Evolutionary conservation across 2,797 vertebrate genomes (phyloP).

Genomic region (Halcyon smyrnensis): DNA sequence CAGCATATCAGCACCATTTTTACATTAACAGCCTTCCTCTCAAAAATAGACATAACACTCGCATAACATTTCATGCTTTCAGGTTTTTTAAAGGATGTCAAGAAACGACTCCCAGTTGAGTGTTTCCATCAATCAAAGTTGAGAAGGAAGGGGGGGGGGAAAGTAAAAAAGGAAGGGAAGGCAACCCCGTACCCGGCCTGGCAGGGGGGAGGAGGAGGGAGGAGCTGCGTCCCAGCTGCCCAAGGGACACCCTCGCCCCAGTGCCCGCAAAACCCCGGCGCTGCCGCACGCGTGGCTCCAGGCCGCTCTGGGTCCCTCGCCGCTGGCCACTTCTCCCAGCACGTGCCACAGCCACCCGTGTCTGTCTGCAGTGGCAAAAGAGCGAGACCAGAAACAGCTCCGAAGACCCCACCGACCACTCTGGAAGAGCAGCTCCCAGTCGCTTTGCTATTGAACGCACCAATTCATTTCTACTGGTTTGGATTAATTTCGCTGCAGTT

Average conservation of each 20-base stretch:
- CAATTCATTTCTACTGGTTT: not conserved
- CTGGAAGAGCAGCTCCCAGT: not conserved
- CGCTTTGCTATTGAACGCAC: not conserved
- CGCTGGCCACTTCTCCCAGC: not conserved
- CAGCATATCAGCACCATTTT: constrained; percentile 71
- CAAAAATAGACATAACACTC: constrained; percentile 74
- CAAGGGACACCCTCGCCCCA: not conserved
- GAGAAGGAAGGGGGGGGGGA: not conserved
- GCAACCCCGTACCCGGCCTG: not conserved
- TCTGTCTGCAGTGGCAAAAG: accelerated
- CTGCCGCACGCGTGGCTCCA: not conserved
- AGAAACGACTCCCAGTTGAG: constrained; percentile 67
- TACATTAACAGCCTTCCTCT: constrained; percentile 72
- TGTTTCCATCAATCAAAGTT: constrained; percentile 63
- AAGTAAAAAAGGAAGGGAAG: not conserved
- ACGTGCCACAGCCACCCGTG: accelerated
- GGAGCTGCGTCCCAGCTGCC: not conserved
- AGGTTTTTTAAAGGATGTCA: constrained; percentile 63
- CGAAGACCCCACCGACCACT: not conserved
- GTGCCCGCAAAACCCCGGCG: not conserved
- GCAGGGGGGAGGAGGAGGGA: not conserved
- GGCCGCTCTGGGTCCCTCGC: not conserved
- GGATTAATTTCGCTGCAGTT: not conserved
- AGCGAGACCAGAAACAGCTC: not conserved
- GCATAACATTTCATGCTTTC: constrained; percentile 65